Conservation (phyloP, 2,888 invertebrate genomes). For the Drosophila buzzatii region DNA sequence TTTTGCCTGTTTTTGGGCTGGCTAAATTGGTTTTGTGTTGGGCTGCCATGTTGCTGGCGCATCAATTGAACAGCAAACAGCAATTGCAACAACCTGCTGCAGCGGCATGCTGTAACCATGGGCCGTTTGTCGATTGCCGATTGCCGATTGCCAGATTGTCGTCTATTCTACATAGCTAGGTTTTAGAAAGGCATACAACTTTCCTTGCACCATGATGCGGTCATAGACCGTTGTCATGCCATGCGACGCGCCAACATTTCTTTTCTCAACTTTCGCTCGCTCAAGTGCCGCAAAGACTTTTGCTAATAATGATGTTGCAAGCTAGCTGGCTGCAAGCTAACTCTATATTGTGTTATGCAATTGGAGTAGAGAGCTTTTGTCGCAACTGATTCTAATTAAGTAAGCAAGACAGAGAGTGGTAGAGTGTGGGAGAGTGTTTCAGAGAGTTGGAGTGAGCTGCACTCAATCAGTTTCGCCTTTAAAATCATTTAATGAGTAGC, state of each 20-base stretch:
- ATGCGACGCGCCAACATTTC: constrained; percentile 11
- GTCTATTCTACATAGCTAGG: constrained; percentile 67
- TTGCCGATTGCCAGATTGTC: constrained; percentile 30
- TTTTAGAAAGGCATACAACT: constrained; percentile 77
- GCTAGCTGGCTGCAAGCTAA: constrained; percentile 2
- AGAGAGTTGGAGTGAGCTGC: background rate
- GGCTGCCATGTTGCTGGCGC: constrained; percentile 75
- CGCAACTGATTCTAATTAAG: constrained; percentile 59
- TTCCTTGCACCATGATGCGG: constrained; percentile 66
- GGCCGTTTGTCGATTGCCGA: constrained; percentile 44
- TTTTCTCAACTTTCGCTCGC: constrained; percentile 57
- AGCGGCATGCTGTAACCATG: constrained; percentile 52
- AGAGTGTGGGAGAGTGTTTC: too few species aligned
- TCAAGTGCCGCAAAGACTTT: constrained; percentile 17
- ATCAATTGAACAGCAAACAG: constrained; percentile 65
- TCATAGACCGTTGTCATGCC: constrained; percentile 49
- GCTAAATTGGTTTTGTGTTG: constrained; percentile 76
- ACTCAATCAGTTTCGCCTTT: constrained; percentile 12
- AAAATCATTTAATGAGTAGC: constrained; percentile 44
- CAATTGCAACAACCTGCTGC: constrained; percentile 30
- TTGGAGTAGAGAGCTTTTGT: constrained; percentile 37
- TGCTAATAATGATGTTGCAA: constrained; percentile 43
- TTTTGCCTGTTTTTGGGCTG: constrained; percentile 74
- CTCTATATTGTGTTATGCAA: constrained; percentile 52
- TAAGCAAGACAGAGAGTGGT: background rate